Percentiles rank a stretch among this genome's conserved stretches.
These are phyloP conservation scores for Tetramorium alpestre DNA, from an alignment of 1,140 invertebrate species.

Conservation along the genomic window DNA sequence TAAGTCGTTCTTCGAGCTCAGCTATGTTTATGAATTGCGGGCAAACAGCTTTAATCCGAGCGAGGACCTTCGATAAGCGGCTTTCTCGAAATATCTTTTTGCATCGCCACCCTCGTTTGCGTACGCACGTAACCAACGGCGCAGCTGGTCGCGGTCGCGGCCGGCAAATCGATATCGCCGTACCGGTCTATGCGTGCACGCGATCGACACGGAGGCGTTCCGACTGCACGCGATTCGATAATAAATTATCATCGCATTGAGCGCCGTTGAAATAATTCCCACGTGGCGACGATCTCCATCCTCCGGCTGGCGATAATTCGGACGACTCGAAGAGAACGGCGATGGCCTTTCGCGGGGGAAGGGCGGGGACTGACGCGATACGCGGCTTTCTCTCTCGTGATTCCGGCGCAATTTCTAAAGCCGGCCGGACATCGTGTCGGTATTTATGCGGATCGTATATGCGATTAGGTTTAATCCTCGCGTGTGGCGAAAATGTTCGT, in stretches of 20 bases:
- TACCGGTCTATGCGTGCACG: slow-evolving; percentile 9
- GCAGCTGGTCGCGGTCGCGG: not conserved
- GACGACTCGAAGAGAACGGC: not conserved
- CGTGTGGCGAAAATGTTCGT: slow-evolving; percentile 35
- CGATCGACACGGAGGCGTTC: slow-evolving; percentile 62
- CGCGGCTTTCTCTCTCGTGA: not conserved
- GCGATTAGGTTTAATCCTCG: slow-evolving; percentile 31
- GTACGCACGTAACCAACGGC: slow-evolving; percentile 23
- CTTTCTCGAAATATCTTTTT: slow-evolving; percentile 39
- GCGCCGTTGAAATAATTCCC: slow-evolving; percentile 58
- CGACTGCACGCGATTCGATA: slow-evolving; percentile 66
- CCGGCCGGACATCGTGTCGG: not conserved
- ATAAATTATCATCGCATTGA: slow-evolving; percentile 72
- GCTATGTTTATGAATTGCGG: slow-evolving; percentile 57
- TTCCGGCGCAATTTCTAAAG: not conserved
- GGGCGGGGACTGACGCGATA: not conserved
- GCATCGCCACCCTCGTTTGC: slow-evolving; percentile 10
- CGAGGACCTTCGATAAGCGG: slow-evolving; percentile 21
- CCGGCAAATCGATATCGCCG: slow-evolving; percentile 52
- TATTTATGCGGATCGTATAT: slow-evolving; percentile 38
- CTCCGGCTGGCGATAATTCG: not conserved
- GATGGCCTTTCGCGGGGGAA: not conserved
- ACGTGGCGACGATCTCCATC: slow-evolving; percentile 34
- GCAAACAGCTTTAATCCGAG: slow-evolving; percentile 54
- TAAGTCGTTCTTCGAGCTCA: slow-evolving; percentile 37